Base-by-base conservation (phyloP, 2,888 invertebrate genomes). In the Gnatocerus cornutus region DNA sequence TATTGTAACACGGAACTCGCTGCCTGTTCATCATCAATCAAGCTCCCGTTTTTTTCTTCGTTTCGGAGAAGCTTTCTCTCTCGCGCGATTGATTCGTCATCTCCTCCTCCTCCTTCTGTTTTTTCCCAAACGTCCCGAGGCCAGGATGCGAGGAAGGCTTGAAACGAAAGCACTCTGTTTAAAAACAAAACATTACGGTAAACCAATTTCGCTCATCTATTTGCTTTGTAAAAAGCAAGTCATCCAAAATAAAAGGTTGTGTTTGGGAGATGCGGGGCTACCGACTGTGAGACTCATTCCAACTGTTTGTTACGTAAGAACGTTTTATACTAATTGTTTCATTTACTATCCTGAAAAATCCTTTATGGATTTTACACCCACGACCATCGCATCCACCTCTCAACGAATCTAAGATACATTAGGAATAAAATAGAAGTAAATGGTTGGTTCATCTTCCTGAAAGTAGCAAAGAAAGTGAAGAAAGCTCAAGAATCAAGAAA, bases 231-330 rank as follows among this genome's bases (percentile, higher is more conserved):
- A 75, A 74, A 71, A 74, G 77, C 77, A 77, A 77, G 77, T 77
- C 77, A 77, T 74, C 71, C 71, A 69, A 77, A 77, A 77, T 77
- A 77, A 77, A 74, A 77, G 77, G 73, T 71, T 66, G 59, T 48
- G 62, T 50, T 46, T 16, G 46, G 6, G 46, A 46, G 56, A 53
- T 63, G 56, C 27, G 62, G 21, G 43, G 62, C 64, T 62, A 61
- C 59, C 62, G 50, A 55, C 62, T 46, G 67, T 70, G 70, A 66
- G 62, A 70, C 56, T 39, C 63, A 46, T 61, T 63, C 62, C 70
- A 67, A 67, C 70, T 70, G 70, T 64, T 68, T 43, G 43, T 67
- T 67, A 56, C 63, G 70, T 58, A 70, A 69, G 59, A 30, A 66
- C 66, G 61, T 69, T n/a, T 69, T 66, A 48, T 59, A 41, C 66